These are phyloP conservation scores for Ginglymostoma cirratum DNA, from an alignment of 2,113 vertebrate genomes.

Conservation along the genomic window DNA sequence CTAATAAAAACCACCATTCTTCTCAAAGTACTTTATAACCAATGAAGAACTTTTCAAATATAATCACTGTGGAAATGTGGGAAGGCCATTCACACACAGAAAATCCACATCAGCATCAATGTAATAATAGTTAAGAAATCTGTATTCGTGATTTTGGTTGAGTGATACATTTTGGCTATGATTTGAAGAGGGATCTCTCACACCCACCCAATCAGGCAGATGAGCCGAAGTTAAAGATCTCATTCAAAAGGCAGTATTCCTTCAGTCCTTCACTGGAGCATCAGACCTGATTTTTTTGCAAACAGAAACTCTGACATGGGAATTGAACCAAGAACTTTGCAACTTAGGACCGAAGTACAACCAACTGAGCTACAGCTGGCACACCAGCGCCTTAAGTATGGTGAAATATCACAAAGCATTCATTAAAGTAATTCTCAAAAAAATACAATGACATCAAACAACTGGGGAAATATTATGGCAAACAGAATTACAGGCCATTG, in stretches of 20 bases:
- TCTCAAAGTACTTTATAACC: not conserved
- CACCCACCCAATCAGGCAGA: not conserved
- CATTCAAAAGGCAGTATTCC: not conserved
- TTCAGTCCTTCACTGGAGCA: not conserved
- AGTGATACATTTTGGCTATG: not conserved
- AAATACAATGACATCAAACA: no score
- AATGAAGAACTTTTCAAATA: not conserved
- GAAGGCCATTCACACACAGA: not conserved
- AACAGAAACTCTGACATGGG: not conserved
- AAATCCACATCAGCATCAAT: not conserved
- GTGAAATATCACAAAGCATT: not conserved
- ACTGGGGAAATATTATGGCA: no score
- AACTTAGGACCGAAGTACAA: not conserved
- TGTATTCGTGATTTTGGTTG: not conserved
- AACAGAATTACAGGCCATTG: no score
- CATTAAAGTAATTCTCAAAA: not conserved
- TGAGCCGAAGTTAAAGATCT: not conserved
- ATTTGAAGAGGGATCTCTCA: not conserved
- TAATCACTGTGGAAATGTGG: not conserved
- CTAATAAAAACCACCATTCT: not conserved
- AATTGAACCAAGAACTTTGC: not conserved
- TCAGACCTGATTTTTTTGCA: not conserved
- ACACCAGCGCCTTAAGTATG: not conserved
- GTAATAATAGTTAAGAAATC: not conserved
- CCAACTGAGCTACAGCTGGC: not conserved